Base-by-base conservation (phyloP, 2,797 vertebrate species). In the Nyctalus aviator region DNA sequence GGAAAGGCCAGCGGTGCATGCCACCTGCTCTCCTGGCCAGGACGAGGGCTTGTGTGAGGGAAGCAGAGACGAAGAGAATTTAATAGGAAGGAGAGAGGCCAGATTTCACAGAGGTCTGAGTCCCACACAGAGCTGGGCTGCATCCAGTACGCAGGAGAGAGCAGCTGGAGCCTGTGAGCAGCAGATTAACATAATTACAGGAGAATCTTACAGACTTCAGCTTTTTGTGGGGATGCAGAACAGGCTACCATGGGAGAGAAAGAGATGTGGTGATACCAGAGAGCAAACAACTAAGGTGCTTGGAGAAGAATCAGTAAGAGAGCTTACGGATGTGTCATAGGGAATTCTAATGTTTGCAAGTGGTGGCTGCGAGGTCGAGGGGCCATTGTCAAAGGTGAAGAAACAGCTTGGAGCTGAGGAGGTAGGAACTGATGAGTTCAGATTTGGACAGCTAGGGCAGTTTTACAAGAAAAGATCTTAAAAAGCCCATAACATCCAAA, bases 131-230 rank as follows among this genome's bases (percentile, higher is more conserved):
- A 90, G 71, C 78, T 96, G 93, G 78, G 93, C 30, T 93, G 77
- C 53, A 76, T 83, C 94, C 94, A 96, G 46, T n/a, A 88, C 92
- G 85, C 82, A 64, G 88, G 35, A 82, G 95, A 90, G 94, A 95
- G 93, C 94, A 93, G 88, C 68, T 95, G 82, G 84, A 97, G 91
- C 93, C 48, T 84, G 73, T 41, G 84, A 94, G 93, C 21, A 88
- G 82, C 93, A 88, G 75, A 94, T 95, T 88, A 93, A 79, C 93
- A 86, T 93, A 93, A 95, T 94, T 88, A 90, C 90, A 90, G 94
- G 62, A 93, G 85, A 92, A 71, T 84, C 82, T 41, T 95, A 91
- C 90, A 95, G 91, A 89, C 46, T 62, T 83, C 72, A 73, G 93
- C 44, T 95, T 95, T 95, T n/a, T 23, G 69, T 62, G 25, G 64